A percentile compares a stretch with the other conserved stretches of the same genome.
Conservation (phyloP, 2,113 vertebrate genomes). For the Malurus cyaneus region DNA sequence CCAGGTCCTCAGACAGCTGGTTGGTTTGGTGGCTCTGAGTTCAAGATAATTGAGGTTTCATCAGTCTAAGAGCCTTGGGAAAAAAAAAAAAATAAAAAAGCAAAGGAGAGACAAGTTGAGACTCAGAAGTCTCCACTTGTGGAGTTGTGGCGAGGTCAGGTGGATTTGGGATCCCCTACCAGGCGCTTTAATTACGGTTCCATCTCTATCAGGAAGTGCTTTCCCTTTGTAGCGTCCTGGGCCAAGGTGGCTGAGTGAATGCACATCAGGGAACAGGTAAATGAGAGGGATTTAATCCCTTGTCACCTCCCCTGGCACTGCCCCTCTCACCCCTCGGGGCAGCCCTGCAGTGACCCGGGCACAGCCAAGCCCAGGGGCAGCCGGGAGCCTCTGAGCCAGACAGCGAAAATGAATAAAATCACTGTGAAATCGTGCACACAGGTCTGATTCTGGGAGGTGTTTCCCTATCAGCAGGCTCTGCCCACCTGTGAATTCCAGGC, state of each 20-base stretch:
- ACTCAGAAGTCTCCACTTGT: background rate
- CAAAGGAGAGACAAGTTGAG: background rate
- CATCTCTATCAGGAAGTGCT: background rate
- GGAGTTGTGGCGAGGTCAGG: background rate
- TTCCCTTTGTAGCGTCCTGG: background rate
- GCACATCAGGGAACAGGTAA: background rate
- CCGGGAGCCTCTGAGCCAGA: background rate
- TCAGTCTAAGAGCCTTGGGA: background rate
- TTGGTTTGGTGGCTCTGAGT: background rate
- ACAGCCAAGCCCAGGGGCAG: background rate
- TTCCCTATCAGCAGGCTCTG: background rate
- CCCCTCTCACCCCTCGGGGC: background rate
- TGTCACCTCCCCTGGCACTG: background rate
- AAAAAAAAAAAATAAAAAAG: background rate
- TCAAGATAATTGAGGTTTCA: slow-evolving; percentile 35
- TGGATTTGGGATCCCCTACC: background rate
- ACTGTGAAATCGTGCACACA: background rate
- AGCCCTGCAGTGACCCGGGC: background rate
- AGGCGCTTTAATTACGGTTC: background rate
- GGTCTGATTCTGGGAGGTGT: background rate
- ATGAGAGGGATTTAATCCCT: background rate
- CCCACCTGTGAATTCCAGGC: fast-evolving
- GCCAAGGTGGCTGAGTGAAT: background rate
- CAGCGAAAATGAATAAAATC: background rate
- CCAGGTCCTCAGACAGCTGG: background rate